A percentile compares a stretch with the other conserved stretches of the same genome.
These are phyloP conservation scores for Calyptommatus sinebrachiatus DNA, from an alignment of 2,113 vertebrate genomes.

Conservation along the genomic window DNA sequence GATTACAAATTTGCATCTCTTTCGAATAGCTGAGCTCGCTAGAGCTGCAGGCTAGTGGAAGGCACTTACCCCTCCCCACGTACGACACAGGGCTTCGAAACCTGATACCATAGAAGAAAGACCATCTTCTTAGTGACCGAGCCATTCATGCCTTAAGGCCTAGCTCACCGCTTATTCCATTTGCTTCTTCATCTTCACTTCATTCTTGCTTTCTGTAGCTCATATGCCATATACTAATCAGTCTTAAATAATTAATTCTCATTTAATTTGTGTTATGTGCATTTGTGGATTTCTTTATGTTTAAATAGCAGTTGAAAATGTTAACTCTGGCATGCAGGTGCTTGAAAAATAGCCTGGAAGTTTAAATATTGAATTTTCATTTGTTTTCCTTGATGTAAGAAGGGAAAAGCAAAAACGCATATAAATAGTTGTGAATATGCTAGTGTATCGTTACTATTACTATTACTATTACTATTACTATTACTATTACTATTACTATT, in stretches of 20 bases:
- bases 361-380: constrained; percentile 26
- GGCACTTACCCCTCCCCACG: too few species aligned
- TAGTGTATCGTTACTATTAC: constrained; percentile 27
- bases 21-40: too few species aligned
- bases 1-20: too few species aligned
- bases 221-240: constrained; percentile 19
- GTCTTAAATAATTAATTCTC: constrained; percentile 56
- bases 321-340: constrained; percentile 15
- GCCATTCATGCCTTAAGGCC: too few species aligned
- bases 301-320: constrained; percentile 43
- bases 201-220: background rate
- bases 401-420: background rate
- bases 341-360: constrained; percentile 44
- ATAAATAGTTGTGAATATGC: background rate
- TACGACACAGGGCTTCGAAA: too few species aligned
- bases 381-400: constrained; percentile 36
- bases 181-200: too few species aligned
- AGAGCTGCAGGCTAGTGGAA: too few species aligned
- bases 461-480: too few species aligned
- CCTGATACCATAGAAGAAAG: too few species aligned
- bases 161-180: too few species aligned
- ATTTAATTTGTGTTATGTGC: constrained; percentile 36
- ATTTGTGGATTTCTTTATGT: constrained; percentile 39
- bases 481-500: too few species aligned
- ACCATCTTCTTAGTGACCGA: too few species aligned